Base-by-base conservation (phyloP, 2,797 vertebrate species). In the Gambelia wislizenii region DNA sequence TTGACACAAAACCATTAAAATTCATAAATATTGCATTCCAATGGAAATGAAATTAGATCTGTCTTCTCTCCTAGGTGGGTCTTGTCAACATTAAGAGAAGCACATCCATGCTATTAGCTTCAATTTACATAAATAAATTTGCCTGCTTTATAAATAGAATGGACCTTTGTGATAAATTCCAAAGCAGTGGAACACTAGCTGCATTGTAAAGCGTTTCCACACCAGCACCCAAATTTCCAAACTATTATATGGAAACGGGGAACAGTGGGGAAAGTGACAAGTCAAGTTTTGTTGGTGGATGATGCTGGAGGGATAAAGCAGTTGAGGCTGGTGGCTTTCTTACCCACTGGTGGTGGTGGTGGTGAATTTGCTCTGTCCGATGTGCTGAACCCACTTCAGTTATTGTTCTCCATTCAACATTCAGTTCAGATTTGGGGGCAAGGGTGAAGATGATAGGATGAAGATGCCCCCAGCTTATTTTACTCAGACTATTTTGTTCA, bases 41-140 rank as follows among this genome's bases (percentile, higher is more conserved):
- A 94, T 94, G 72, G 85, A 88, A 96, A 96, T 94, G 87, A 94
- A 33, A 95, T 95, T 91, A 94, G 89, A 94, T 83, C 86, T 83
- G 56, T 94, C 88, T 96, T 93, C 92, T 94, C 91, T 90, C 90
- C 90, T 86, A 93, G 79, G 83, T 89, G 67, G 90, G 33, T 89
- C 81, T 88, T 92, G 79, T 81, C 91, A 93, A 92, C 83, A 87
- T 22, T 86, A 90, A 88, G 91, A 87, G 88, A 82, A 94, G 91
- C 91, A 91, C 33, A 56, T 87, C 86, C 91, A 70, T 90, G 88
- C 44, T 61, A 94, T 83, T 22, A 20, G 64, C 92, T 86, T 74
- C 39, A 90, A 89, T 94, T 95, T 94, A 92, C 86, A 89, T 77
- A 95, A 94, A 94, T 93, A 94, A 93, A 87, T 94, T 91, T 92